phyloP scores from a whole-genome alignment of 2,888 invertebrate species.

The Stenichneumon culpator region DNA sequence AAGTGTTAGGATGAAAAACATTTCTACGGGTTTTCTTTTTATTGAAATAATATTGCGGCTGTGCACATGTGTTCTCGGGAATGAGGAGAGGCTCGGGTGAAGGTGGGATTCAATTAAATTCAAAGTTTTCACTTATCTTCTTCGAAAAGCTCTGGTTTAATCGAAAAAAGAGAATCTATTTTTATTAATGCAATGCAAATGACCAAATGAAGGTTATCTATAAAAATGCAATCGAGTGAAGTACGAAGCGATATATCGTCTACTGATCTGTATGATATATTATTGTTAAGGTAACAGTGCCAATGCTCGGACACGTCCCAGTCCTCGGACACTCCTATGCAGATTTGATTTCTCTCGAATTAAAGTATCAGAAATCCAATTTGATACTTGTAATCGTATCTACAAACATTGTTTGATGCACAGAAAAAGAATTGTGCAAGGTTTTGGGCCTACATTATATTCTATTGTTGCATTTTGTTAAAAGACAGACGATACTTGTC shows the following conservation, averaged over 20 bases:
- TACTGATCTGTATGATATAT: slow-evolving; percentile 24
- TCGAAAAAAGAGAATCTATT: not conserved
- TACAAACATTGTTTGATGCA: too few relatives aligned
- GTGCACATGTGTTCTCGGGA: slow-evolving; percentile 54
- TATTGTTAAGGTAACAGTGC: not conserved
- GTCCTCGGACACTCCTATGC: too few relatives aligned
- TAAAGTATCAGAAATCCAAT: too few relatives aligned
- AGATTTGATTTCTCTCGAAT: too few relatives aligned
- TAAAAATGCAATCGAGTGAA: slow-evolving; percentile 10
- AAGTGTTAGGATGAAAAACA: slow-evolving; percentile 54
- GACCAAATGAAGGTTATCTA: not conserved
- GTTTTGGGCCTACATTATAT: too few relatives aligned
- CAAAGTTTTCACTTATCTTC: slow-evolving; percentile 18
- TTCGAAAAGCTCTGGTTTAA: not conserved
- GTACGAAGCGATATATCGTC: slow-evolving; percentile 26
- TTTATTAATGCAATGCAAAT: slow-evolving; percentile 28
- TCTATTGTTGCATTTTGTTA: too few relatives aligned
- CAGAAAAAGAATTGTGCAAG: too few relatives aligned
- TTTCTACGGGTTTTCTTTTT: slow-evolving; percentile 20
- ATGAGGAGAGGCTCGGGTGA: slow-evolving; percentile 9
- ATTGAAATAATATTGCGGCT: slow-evolving; percentile 31
- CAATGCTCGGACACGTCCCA: too few relatives aligned
- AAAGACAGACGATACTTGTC: too few relatives aligned
- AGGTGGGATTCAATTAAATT: not conserved
- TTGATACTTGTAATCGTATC: too few relatives aligned